phyloP scores from a whole-genome alignment of 2,113 vertebrate species.

The Ailurus styani region DNA sequence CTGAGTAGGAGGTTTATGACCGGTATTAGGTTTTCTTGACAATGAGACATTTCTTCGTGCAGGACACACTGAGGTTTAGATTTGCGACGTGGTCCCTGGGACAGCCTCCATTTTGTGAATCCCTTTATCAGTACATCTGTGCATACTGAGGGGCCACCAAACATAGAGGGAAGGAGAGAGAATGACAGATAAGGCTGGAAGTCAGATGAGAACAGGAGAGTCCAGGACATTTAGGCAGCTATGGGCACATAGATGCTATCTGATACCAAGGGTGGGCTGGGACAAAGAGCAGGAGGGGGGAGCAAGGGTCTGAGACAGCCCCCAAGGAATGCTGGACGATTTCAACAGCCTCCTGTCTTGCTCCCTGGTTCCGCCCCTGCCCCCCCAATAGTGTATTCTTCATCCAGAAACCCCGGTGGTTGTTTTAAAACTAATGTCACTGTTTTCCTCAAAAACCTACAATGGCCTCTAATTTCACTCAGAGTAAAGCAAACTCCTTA shows the following conservation, averaged over 20 bases:
- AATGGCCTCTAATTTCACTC: background rate
- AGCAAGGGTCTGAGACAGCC: background rate
- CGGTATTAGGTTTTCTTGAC: background rate
- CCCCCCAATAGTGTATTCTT: background rate
- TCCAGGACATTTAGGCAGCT: background rate
- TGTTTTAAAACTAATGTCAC: background rate
- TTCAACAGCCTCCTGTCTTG: background rate
- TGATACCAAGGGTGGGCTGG: background rate
- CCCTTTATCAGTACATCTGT: background rate
- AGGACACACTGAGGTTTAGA: background rate
- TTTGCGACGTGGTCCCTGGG: background rate
- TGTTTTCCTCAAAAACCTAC: background rate
- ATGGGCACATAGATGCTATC: background rate
- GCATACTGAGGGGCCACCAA: background rate
- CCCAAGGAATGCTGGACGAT: background rate
- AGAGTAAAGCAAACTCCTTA: background rate
- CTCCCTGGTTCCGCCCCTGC: background rate
- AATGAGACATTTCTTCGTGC: background rate
- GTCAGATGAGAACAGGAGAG: background rate
- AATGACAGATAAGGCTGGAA: background rate
- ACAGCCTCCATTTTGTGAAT: background rate
- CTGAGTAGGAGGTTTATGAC: background rate
- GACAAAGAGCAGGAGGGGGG: background rate
- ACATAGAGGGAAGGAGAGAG: fast-evolving
- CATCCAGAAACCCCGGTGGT: background rate